A percentile compares a stretch with the other conserved stretches of the same genome.
phyloP scores from a whole-genome alignment of 1,140 invertebrate genomes.

The Oreohelix idahoensis region DNA sequence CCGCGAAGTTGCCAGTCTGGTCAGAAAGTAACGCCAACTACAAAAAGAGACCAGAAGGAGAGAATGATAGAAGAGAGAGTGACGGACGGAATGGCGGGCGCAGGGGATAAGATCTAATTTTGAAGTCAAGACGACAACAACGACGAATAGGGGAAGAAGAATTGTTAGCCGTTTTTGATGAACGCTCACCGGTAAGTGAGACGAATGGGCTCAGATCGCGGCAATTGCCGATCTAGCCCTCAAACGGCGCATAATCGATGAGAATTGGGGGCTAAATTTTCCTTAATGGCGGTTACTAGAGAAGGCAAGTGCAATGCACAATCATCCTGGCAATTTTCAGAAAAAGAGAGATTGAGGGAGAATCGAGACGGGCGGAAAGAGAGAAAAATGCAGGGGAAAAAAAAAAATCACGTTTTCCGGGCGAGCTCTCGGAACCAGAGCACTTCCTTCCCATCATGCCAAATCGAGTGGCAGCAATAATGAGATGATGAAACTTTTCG shows the following conservation, averaged over 20 bases:
- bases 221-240: conserved; percentile 1
- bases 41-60: neutral
- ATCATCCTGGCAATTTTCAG: conserved; percentile 26
- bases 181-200: conserved; percentile 24
- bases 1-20: too few relatives aligned
- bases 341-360: neutral
- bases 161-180: conserved; percentile 13
- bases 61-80: neutral
- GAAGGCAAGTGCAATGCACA: conserved; percentile 14
- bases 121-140: neutral
- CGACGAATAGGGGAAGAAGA: neutral
- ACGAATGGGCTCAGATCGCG: conserved; percentile 8
- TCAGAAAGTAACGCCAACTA: too few relatives aligned
- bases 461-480: conserved; percentile 35
- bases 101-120: neutral
- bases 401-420: conserved; percentile 23
- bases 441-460: conserved; percentile 10
- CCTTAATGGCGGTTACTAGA: conserved; percentile 22
- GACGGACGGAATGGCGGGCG: neutral
- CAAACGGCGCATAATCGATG: conserved; percentile 24
- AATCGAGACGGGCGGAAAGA: neutral
- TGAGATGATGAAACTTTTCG: conserved; percentile 26
- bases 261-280: conserved; percentile 28
- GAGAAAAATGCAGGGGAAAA: neutral
- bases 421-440: neutral